These are phyloP conservation scores for Electrophaes corylata DNA, from an alignment of 2,888 invertebrate genomes.

Conservation along the genomic window DNA sequence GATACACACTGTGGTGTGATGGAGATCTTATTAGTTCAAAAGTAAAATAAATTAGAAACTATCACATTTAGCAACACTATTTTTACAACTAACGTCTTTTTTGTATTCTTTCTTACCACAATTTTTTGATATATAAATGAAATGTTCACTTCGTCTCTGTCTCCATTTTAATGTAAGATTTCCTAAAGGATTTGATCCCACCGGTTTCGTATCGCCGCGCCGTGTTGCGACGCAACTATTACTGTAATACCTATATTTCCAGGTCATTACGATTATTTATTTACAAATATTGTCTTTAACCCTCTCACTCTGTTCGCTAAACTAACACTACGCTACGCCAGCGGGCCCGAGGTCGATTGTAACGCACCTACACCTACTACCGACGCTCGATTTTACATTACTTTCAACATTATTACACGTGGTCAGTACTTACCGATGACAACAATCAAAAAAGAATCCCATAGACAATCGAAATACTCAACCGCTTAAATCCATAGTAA, in stretches of 20 bases:
- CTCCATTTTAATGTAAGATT: conserved; percentile 78
- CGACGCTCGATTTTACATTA: conserved; percentile 44
- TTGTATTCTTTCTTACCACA: conserved; percentile 73
- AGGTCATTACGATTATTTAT: conserved; percentile 82
- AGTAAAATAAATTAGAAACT: conserved; percentile 81
- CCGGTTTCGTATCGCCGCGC: conserved; percentile 79
- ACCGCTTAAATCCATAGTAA: conserved; percentile 83
- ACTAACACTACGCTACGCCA: conserved; percentile 77
- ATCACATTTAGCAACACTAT: conserved; percentile 84
- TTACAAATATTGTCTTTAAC: conserved; percentile 85
- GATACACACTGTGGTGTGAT: conserved; percentile 68
- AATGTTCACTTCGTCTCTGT: conserved; percentile 71
- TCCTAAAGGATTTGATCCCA: conserved; percentile 86
- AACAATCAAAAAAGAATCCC: conserved; percentile 68
- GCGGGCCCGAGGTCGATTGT: conserved; percentile 76
- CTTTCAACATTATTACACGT: conserved; percentile 71
- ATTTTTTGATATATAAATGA: conserved; percentile 75
- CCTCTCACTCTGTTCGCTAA: conserved; percentile 84
- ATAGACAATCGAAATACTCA: conserved; percentile 72
- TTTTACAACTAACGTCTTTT: conserved; percentile 80
- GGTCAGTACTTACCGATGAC: conserved; percentile 69
- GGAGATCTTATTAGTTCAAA: conserved; percentile 75
- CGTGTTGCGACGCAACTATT: conserved; percentile 59
- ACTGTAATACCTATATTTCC: conserved; percentile 76
- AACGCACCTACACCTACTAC: conserved; percentile 62